Evolutionary conservation across 2,797 vertebrate genomes (phyloP), one percentile per base, ranked within the genome.

Genomic region (Schizothorax lantsangensis): DNA sequence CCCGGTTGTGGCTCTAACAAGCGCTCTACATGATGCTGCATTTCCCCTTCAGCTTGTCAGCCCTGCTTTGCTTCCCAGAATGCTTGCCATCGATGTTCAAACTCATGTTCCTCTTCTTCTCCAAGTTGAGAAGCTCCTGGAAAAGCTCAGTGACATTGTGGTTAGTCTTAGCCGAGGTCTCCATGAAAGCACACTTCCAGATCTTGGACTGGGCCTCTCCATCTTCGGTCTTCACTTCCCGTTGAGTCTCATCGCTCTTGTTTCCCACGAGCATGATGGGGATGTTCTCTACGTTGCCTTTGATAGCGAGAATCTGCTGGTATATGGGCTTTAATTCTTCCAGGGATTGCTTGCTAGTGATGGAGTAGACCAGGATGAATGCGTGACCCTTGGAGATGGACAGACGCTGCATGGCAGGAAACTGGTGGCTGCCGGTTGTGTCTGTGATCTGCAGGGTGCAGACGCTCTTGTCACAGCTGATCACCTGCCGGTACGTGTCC

Each of bases 151-250:
- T 98, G 77, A 99, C 98, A 5, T 99, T 99, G 96, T 99, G 96
- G 96, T 99, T 98, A 95, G 97, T 98, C 95, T 99, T 99, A 94
- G 98, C 98, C 0, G 98, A 99, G 21, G 98, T 99, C 94, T 99
- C 98, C 97, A 99, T 99, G 94, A 99, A 99, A 91, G 97, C 97
- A 90, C 98, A 99, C 88, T 98, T 98, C 98, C 98, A 99, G 91
- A 96, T 95, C 93, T 95, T 96, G 87, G 98, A 97, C 95, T 98
- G 85, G 2, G 97, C 97, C 90, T 98, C 97, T 0, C 97, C 97
- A 7, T 98, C 97, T 80, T 95, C 94, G 68, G 97, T 97, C 92
- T 98, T 96, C 93, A 99, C 97, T 93, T 99, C 98, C 33, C 98
- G 95, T 93, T 96, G 97, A 49, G 97, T 97, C 93, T 99, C 98